phyloP scores from a whole-genome alignment of 1,140 invertebrate genomes.

The Hydropsyche tenuis region DNA sequence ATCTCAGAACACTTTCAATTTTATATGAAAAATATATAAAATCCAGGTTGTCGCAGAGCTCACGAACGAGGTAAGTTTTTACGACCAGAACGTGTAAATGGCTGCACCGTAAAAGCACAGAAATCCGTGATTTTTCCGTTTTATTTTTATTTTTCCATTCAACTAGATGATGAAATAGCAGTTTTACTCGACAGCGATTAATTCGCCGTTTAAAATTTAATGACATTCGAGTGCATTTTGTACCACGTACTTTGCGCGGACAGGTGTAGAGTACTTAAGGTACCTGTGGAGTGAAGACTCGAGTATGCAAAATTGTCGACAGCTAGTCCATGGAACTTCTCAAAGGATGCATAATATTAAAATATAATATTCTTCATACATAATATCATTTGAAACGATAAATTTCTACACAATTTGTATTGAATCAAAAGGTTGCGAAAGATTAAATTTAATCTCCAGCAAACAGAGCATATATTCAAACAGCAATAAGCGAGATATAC shows the following conservation, averaged over 20 bases:
- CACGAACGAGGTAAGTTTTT: constrained; percentile 7
- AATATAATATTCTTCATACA: constrained; percentile 1
- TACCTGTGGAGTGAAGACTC: not conserved
- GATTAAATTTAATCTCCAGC: too few relatives aligned
- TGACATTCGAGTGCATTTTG: constrained; percentile 4
- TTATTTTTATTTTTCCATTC: not conserved
- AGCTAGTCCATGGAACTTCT: not conserved
- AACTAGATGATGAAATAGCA: not conserved
- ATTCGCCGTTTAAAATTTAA: constrained; percentile 37
- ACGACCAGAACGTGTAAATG: constrained; percentile 43
- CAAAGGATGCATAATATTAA: not conserved
- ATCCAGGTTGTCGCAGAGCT: not conserved
- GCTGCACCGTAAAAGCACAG: not conserved
- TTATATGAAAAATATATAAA: not conserved
- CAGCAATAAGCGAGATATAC: too few relatives aligned
- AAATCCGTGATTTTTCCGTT: too few relatives aligned
- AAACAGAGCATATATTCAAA: too few relatives aligned
- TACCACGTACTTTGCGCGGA: not conserved
- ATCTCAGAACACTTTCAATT: not conserved
- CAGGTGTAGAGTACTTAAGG: not conserved
- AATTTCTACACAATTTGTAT: too few relatives aligned
- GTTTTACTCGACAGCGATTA: constrained; percentile 31
- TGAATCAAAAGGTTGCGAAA: too few relatives aligned
- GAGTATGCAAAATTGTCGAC: constrained; percentile 18
- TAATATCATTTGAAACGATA: too few relatives aligned